Conservation (phyloP, 1,140 invertebrate species). For the Agrilus planipennis region DNA sequence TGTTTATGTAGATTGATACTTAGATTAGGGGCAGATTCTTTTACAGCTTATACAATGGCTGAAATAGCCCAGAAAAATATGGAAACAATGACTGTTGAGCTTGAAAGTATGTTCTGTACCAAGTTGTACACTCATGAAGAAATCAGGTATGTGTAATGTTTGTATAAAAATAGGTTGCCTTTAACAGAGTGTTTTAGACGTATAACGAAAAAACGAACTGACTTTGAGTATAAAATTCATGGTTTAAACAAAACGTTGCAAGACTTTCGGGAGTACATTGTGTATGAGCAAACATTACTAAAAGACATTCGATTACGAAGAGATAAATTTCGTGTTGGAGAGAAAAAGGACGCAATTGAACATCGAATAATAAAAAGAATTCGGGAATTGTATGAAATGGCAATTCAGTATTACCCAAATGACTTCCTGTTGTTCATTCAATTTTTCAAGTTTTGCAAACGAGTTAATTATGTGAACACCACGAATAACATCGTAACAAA, state of each 20-base stretch:
- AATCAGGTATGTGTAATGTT: constrained; percentile 12
- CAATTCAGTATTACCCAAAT: constrained; percentile 16
- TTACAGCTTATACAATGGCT: no score
- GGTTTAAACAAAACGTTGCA: constrained; percentile 17
- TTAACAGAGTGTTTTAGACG: constrained; percentile 10
- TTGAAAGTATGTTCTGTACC: constrained; percentile 16
- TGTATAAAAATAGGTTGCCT: background rate
- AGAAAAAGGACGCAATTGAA: constrained; percentile 19
- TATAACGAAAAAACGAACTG: constrained; percentile 15
- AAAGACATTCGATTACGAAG: constrained; percentile 15
- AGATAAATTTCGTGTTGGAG: constrained; percentile 12
- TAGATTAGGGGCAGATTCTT: no score
- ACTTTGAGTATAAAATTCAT: constrained; percentile 21
- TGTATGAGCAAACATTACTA: constrained; percentile 17
- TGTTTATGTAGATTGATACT: no score
- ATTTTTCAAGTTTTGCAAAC: constrained; percentile 22
- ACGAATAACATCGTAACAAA: constrained; percentile 15
- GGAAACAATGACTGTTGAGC: constrained; percentile 17
- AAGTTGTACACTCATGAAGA: constrained; percentile 16
- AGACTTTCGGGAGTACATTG: constrained; percentile 19
- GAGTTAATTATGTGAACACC: constrained; percentile 11
- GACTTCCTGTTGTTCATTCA: constrained; percentile 16
- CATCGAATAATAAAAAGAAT: constrained; percentile 19
- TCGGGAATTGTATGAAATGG: constrained; percentile 19
- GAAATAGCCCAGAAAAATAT: constrained; percentile 16